These are phyloP conservation scores for Smithornis capensis DNA, from an alignment of 2,113 vertebrate species.

Conservation along the genomic window DNA sequence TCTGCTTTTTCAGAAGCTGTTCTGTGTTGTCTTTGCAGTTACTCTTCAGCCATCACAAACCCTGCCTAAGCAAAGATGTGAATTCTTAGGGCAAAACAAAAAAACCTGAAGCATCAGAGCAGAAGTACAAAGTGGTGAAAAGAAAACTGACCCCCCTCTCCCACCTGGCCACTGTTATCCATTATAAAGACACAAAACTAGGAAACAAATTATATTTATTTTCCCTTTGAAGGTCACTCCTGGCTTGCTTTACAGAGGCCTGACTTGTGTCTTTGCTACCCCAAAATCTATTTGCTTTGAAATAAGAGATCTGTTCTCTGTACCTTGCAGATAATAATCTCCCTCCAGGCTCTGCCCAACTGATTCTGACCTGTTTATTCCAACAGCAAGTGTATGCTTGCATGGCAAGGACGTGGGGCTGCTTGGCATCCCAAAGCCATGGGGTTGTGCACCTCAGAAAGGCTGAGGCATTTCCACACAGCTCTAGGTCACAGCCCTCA, in stretches of 20 bases:
- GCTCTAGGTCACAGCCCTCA: not conserved
- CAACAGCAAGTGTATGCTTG: not conserved
- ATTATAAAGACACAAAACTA: not conserved
- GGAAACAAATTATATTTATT: not conserved
- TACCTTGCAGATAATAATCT: not conserved
- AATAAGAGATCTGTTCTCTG: not conserved
- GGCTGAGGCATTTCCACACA: not conserved
- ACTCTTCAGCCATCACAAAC: not conserved
- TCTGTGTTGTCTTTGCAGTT: not conserved
- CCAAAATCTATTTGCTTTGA: not conserved
- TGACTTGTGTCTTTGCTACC: not conserved
- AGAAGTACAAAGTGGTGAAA: not conserved
- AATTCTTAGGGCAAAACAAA: not conserved
- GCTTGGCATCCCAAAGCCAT: not conserved
- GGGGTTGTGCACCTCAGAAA: not conserved
- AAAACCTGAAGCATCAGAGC: not conserved
- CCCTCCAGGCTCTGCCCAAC: not conserved
- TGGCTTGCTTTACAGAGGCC: not conserved
- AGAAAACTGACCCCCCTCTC: not conserved
- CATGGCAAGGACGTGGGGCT: fast-evolving
- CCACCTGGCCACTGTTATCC: not conserved
- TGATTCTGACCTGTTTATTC: not conserved
- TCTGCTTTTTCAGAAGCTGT: not conserved
- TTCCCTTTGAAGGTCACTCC: not conserved
- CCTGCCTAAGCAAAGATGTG: not conserved